A percentile compares a stretch with the other conserved stretches of the same genome.
phyloP scores from a whole-genome alignment of 92 coral and sea anemone species.

The Phenganax stokvisi region DNA sequence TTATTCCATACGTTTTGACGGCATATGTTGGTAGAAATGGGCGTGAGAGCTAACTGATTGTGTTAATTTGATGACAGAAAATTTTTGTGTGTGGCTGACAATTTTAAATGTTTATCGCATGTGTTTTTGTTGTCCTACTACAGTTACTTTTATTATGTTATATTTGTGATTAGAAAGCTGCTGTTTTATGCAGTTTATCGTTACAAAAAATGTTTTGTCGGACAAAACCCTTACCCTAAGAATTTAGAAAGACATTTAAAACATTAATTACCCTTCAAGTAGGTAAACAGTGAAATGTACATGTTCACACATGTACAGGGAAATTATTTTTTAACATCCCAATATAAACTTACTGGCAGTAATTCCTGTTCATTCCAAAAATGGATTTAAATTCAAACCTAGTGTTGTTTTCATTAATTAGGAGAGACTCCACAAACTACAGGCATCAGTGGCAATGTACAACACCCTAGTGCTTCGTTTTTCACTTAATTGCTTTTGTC shows the following conservation, averaged over 20 bases:
- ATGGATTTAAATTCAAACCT: no score
- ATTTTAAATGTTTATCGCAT: neutral
- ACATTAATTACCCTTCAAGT: neutral
- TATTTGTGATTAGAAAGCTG: neutral
- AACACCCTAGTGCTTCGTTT: no score
- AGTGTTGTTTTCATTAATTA: no score
- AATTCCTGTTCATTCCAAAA: no score
- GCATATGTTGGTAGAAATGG: neutral
- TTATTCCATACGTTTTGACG: neutral
- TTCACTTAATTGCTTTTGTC: no score
- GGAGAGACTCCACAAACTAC: no score
- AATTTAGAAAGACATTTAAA: neutral
- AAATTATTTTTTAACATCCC: neutral
- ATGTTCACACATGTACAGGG: neutral
- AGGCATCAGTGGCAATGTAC: no score
- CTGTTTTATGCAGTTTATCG: neutral
- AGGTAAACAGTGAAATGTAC: neutral
- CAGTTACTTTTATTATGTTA: neutral
- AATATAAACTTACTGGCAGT: no score
- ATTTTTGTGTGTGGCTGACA: neutral
- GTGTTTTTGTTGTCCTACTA: neutral
- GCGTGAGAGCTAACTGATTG: neutral
- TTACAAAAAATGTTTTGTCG: neutral
- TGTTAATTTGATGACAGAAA: constrained; percentile 1
- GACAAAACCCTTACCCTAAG: neutral